Conservation (phyloP, 1,140 invertebrate genomes). For the Zaprionus taronus region DNA sequence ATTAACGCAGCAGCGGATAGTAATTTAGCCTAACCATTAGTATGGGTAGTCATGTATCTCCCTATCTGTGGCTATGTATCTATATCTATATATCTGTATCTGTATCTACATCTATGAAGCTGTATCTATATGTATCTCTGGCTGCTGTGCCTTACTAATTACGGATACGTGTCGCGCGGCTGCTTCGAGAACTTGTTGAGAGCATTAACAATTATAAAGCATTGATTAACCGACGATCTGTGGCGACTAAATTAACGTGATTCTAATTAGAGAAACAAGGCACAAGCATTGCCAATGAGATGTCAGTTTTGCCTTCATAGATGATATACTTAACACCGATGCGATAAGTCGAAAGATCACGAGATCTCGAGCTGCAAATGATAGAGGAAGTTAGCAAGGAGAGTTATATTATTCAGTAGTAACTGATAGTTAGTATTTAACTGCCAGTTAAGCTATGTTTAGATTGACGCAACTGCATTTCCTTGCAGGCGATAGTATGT, state of each 20-base stretch:
- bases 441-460: background rate
- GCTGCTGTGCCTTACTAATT: constrained; percentile 51
- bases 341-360: constrained; percentile 1
- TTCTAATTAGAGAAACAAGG: constrained; percentile 60
- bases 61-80: constrained; percentile 15
- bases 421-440: background rate
- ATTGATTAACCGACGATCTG: constrained; percentile 57
- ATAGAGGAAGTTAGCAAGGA: background rate
- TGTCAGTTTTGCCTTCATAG: constrained; percentile 33
- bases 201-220: constrained; percentile 63
- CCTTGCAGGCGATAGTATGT: too few relatives aligned
- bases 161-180: constrained; percentile 44
- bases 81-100: background rate
- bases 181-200: constrained; percentile 54
- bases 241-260: constrained; percentile 57
- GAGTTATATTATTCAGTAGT: background rate
- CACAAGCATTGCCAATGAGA: constrained; percentile 64
- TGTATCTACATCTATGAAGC: background rate
- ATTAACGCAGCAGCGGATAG: constrained; percentile 64
- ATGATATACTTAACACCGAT: background rate
- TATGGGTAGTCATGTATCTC: constrained; percentile 18
- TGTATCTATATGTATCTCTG: background rate
- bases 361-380: background rate
- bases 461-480: background rate
- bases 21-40: constrained; percentile 59